Evolutionary conservation across 2,888 invertebrate species (phyloP).

Genomic region (Corbicula japonica): DNA sequence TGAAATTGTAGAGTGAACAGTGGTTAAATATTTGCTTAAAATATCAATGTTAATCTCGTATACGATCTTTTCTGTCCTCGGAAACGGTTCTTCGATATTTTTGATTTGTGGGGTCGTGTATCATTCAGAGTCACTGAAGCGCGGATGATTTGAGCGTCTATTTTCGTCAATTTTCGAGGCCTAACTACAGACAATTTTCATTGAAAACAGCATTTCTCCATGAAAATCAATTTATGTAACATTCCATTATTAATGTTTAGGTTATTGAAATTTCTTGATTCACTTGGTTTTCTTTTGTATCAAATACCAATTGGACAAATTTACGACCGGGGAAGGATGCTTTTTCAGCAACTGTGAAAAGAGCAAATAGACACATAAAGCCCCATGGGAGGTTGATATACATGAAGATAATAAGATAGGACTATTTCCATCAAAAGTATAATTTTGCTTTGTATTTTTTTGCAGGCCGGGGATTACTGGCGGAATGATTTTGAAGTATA

Average conservation of each 20-base stretch:
- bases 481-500: too few species aligned
- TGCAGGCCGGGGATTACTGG: too few species aligned
- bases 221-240: conserved; percentile 37
- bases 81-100: not conserved
- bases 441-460: conserved; percentile 7
- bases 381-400: conserved; percentile 3
- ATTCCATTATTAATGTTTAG: conserved; percentile 44
- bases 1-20: conserved; percentile 19
- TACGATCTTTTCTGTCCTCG: conserved; percentile 16
- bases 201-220: conserved; percentile 37
- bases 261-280: conserved; percentile 27
- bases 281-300: conserved; percentile 14
- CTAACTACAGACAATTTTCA: conserved; percentile 20
- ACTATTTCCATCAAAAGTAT: conserved; percentile 8
- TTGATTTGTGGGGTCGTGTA: conserved; percentile 27
- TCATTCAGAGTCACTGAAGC: conserved; percentile 29
- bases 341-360: too few species aligned
- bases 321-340: too few species aligned
- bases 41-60: conserved; percentile 13
- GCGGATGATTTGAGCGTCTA: conserved; percentile 27
- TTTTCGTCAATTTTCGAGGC: conserved; percentile 27
- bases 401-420: conserved; percentile 14
- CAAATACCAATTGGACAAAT: conserved; percentile 8
- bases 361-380: too few species aligned
- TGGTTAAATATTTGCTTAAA: conserved; percentile 25